Conservation (phyloP, 2,888 invertebrate species). For the Ornithoptera alexandrae region DNA sequence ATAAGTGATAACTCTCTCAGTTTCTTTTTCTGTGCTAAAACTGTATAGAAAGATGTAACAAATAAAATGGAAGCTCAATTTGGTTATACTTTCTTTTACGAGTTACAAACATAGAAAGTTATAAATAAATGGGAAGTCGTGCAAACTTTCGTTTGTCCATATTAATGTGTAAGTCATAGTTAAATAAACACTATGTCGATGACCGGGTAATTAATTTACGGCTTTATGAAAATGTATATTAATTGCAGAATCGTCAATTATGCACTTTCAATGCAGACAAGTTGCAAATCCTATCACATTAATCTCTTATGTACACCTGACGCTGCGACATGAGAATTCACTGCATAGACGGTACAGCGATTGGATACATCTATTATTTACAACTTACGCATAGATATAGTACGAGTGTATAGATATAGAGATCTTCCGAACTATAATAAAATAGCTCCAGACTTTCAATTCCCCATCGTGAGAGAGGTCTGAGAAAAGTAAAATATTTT, state of each 20-base stretch:
- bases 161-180: too few species aligned
- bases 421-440: background rate
- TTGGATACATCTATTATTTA: conserved; percentile 1
- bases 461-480: background rate
- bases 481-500: background rate
- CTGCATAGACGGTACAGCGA: conserved; percentile 3
- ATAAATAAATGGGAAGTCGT: too few species aligned
- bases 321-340: conserved; percentile 13
- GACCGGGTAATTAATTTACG: conserved; percentile 2
- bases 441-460: background rate
- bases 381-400: background rate
- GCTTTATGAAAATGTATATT: conserved; percentile 18
- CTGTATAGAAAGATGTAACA: too few species aligned
- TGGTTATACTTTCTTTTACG: too few species aligned
- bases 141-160: too few species aligned
- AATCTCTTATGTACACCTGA: conserved; percentile 28
- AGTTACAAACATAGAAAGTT: too few species aligned
- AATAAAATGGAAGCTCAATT: too few species aligned
- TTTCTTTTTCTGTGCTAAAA: too few species aligned
- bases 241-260: conserved; percentile 14
- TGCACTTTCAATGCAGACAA: conserved; percentile 20
- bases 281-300: conserved; percentile 27
- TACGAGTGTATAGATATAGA: background rate
- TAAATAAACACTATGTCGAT: background rate
- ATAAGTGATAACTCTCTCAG: too few species aligned